Percentiles rank a stretch among this genome's conserved stretches.
Evolutionary conservation across 2,797 vertebrate genomes (phyloP).

Genomic region (Lutjanus argentimaculatus): DNA sequence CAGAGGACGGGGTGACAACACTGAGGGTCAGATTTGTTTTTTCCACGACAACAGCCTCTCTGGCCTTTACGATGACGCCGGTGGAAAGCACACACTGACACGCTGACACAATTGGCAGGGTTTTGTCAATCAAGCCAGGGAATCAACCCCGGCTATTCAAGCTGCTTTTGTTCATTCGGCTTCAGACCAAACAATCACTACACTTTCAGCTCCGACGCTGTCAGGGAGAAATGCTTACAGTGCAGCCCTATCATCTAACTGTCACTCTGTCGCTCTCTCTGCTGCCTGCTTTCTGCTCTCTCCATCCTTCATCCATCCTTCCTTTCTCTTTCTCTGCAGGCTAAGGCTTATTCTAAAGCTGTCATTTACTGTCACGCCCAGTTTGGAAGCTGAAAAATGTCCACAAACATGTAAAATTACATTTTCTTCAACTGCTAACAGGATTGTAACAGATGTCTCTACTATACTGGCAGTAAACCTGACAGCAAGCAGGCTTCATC

Average conservation of each 20-base stretch:
- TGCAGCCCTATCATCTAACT: slow-evolving; percentile 56
- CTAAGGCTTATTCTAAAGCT: not conserved
- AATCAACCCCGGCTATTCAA: slow-evolving; percentile 72
- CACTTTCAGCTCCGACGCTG: slow-evolving; percentile 47
- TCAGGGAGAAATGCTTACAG: slow-evolving; percentile 70
- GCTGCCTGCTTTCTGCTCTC: not conserved
- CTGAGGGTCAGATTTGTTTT: slow-evolving; percentile 60
- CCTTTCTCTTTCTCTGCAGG: slow-evolving; percentile 3
- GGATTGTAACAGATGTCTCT: not conserved
- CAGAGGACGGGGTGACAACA: slow-evolving; percentile 40
- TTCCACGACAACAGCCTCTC: slow-evolving; percentile 35
- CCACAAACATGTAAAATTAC: not conserved
- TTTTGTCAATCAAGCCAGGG: slow-evolving; percentile 66
- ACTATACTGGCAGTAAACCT: not conserved
- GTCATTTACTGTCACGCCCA: not conserved
- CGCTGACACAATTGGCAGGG: slow-evolving; percentile 76
- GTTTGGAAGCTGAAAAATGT: not conserved
- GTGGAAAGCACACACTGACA: slow-evolving; percentile 80
- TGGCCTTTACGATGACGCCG: slow-evolving; percentile 55
- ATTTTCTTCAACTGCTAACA: not conserved
- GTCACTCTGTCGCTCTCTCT: slow-evolving; percentile 11
- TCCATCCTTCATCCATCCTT: not conserved
- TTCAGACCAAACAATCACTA: slow-evolving; percentile 61
- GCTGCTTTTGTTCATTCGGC: slow-evolving; percentile 72
- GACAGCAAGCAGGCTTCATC: not conserved